Evolutionary conservation across 2,797 vertebrate genomes (phyloP), one percentile per base, ranked within the genome.

Genomic region (Darevskia mixta): DNA sequence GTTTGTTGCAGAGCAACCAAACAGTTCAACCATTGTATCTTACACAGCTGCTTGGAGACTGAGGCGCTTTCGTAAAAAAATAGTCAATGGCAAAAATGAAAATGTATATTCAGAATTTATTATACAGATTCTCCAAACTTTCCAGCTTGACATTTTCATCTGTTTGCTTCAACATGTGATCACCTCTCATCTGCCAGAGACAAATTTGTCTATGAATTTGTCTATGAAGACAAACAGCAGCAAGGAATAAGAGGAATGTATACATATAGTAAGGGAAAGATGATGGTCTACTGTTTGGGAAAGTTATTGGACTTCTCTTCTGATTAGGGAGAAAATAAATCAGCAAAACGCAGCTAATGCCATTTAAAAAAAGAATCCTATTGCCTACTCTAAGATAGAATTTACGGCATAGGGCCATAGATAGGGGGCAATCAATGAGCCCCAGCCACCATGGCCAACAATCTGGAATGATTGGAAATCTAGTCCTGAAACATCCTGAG

Each of bases 31-130:
- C 0, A 1, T 64, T 88, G 61, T 23, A 92, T 43, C 8, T 76
- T 87, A 78, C 79, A 5, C 15, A 85, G 15, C 67, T 90, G 64
- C 85, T 93, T 86, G 72, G 77, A 91, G 82, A 90, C 76, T 82
- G 80, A 88, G 76, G 72, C 92, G 67, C 92, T 86, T 92, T n/a
- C 90, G 43, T 7, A 86, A 82, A 86, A 82, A 81, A 92, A 87
- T 25, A 20, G 67, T 2, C 72, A 78, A 80, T 35, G 82, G 25
- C 86, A 89, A 84, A 88, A 91, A 89, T 88, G 58, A 43, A 84
- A 41, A 87, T 58, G 45, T 27, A 67, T 67, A 87, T 38, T 88
- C 20, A 23, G 35, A 45, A 81, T 81, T 2, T 66, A 83, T 85
- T 55, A 79, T 89, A 85, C 13, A 41, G 45, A 41, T 87, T 75